Conservation (phyloP, 2,113 vertebrate species). For the Tragulus kanchil region DNA sequence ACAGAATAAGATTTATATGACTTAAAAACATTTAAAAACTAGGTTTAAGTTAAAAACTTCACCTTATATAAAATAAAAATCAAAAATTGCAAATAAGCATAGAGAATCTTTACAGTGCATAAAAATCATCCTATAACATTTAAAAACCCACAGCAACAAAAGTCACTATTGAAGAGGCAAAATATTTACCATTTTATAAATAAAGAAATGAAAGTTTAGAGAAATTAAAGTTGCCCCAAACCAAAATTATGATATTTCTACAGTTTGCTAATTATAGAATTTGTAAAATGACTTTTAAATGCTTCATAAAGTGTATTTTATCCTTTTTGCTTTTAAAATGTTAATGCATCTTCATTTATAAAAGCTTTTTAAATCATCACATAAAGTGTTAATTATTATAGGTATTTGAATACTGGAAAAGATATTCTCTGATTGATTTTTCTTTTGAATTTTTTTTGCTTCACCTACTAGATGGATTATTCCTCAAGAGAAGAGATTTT, state of each 20-base stretch:
- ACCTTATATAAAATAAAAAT: conserved; percentile 33
- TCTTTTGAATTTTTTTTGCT: background rate
- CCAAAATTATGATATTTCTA: background rate
- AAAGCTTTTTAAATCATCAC: conserved; percentile 2
- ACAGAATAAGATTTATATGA: background rate
- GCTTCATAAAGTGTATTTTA: background rate
- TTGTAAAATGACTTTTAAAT: conserved; percentile 44
- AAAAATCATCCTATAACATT: background rate
- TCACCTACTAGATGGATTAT: background rate
- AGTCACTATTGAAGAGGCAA: background rate
- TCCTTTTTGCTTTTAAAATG: conserved; percentile 17
- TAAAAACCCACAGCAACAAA: background rate
- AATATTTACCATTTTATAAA: conserved; percentile 18
- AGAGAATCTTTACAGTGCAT: background rate
- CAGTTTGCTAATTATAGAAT: background rate
- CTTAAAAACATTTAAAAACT: conserved; percentile 4
- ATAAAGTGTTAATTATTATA: background rate
- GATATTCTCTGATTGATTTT: conserved; percentile 13
- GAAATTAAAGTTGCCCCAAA: background rate
- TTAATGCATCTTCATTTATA: background rate
- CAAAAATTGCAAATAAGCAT: background rate
- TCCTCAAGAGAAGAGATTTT: background rate
- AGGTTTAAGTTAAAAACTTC: background rate
- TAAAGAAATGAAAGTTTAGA: background rate
- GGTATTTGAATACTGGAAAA: background rate